phyloP scores from a whole-genome alignment of 2,113 vertebrate species.

The Paradoxurus hermaphroditus region DNA sequence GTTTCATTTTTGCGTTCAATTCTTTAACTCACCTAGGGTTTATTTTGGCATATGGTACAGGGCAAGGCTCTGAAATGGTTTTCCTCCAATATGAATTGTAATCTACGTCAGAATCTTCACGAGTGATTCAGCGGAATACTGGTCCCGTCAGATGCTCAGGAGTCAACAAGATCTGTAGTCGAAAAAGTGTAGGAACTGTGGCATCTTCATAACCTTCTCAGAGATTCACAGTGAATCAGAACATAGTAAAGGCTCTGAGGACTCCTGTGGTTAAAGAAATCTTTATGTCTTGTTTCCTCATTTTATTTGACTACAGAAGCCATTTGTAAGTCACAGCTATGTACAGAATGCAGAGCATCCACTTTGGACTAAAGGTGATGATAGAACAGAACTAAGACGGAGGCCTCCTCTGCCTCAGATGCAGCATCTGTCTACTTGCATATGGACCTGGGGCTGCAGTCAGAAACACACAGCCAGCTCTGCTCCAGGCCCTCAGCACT shows the following conservation, averaged over 20 bases:
- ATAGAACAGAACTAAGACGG: not conserved
- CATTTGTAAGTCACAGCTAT: not conserved
- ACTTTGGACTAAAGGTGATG: not conserved
- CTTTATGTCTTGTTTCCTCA: not conserved
- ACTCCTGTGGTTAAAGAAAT: not conserved
- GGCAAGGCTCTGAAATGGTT: not conserved
- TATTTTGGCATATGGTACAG: not conserved
- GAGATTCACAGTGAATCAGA: not conserved
- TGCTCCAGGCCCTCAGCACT: not conserved
- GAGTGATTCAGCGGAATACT: not conserved
- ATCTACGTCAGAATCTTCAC: not conserved
- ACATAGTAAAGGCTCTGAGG: not conserved
- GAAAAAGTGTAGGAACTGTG: not conserved
- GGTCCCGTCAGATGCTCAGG: not conserved
- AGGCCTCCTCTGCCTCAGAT: not conserved
- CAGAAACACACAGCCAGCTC: not conserved
- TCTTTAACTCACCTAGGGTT: not conserved
- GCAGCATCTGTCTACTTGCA: not conserved
- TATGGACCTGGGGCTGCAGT: too few species aligned
- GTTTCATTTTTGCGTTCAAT: constrained; percentile 7
- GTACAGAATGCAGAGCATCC: not conserved
- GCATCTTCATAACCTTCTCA: not conserved
- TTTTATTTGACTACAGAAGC: not conserved
- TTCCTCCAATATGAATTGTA: not conserved
- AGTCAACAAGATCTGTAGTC: not conserved